phyloP scores from a whole-genome alignment of 2,113 vertebrate genomes.

The Callaeas wilsoni region DNA sequence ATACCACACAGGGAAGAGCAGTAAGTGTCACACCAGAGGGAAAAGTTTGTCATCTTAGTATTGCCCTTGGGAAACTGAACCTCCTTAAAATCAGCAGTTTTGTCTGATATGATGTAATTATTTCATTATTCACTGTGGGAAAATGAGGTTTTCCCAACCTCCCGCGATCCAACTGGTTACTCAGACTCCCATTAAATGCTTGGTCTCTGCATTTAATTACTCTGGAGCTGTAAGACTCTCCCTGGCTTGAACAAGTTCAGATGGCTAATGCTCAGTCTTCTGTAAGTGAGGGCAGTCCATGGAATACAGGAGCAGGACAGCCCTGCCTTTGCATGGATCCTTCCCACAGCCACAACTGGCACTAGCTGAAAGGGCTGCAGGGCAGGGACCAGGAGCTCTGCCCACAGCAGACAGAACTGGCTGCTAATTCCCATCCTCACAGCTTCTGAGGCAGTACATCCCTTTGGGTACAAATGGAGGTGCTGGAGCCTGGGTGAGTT shows the following conservation, averaged over 20 bases:
- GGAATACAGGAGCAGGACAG: not conserved
- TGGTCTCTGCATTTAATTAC: not conserved
- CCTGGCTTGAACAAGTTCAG: not conserved
- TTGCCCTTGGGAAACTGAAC: not conserved
- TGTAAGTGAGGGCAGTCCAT: not conserved
- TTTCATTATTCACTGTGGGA: not conserved
- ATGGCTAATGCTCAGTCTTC: not conserved
- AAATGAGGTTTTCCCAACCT: not conserved
- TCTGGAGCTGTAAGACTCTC: not conserved
- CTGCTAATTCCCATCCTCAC: not conserved
- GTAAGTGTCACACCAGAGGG: not conserved
- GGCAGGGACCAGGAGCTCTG: not conserved
- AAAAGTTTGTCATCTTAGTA: not conserved
- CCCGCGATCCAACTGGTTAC: fast-evolving
- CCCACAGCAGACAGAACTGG: not conserved
- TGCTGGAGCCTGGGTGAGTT: not conserved
- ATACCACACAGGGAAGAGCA: not conserved
- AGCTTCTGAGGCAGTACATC: not conserved
- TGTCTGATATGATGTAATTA: not conserved
- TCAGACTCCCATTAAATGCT: not conserved
- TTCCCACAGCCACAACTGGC: not conserved
- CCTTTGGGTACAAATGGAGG: not conserved
- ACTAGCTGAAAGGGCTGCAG: not conserved
- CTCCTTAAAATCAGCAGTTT: not conserved
- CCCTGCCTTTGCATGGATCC: not conserved